Conservation (phyloP, 1,140 invertebrate species). For the Armadillidium nasatum region DNA sequence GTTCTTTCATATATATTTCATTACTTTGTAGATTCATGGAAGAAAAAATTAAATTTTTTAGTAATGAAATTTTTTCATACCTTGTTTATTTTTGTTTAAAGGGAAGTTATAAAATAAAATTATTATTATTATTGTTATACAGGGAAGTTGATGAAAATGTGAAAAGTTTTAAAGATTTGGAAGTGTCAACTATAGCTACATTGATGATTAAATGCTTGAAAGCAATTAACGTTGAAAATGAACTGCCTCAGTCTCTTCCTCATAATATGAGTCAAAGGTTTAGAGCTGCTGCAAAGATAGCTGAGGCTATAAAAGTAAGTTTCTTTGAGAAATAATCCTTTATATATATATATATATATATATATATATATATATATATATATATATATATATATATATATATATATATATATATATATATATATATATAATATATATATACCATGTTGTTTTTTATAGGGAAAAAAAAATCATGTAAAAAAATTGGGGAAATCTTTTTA, state of each 20-base stretch:
- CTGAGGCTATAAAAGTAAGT: constrained; percentile 24
- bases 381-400: constrained; percentile 12
- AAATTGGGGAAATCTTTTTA: too few species aligned
- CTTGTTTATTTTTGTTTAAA: too few species aligned
- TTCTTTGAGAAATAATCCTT: too few species aligned
- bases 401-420: constrained; percentile 18
- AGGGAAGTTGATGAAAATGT: constrained; percentile 25
- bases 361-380: background rate
- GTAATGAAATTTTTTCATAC: too few species aligned
- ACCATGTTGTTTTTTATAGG: too few species aligned
- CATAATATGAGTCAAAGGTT: constrained; percentile 29
- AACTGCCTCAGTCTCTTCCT: constrained; percentile 22
- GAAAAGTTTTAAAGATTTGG: constrained; percentile 5
- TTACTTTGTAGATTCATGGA: too few species aligned
- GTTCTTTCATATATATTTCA: too few species aligned
- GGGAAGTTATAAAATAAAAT: too few species aligned
- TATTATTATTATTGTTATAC: too few species aligned
- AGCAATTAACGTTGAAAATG: constrained; percentile 16
- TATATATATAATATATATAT: constrained; percentile 1
- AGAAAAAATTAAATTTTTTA: too few species aligned
- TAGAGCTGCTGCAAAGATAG: constrained; percentile 23
- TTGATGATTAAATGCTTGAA: constrained; percentile 20
- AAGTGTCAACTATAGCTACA: constrained; percentile 8
- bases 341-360: too few species aligned
- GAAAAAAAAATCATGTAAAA: too few species aligned